These are phyloP conservation scores for Pituophis catenifer DNA, from an alignment of 2,113 vertebrate species.

Conservation along the genomic window DNA sequence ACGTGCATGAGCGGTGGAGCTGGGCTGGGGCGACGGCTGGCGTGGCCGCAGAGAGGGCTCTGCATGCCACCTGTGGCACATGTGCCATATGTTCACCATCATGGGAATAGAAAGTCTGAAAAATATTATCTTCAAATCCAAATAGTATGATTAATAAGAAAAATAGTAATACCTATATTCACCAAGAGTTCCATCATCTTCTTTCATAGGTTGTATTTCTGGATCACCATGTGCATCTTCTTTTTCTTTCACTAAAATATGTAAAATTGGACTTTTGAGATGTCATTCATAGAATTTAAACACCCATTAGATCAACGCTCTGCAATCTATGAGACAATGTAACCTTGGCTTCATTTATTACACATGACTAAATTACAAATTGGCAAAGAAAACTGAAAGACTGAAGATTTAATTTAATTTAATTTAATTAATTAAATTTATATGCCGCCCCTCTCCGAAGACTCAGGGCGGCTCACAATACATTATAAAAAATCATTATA, in stretches of 20 bases:
- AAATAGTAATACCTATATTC: constrained; percentile 88
- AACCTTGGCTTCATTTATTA: not conserved
- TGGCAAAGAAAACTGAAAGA: not conserved
- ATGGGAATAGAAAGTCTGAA: not conserved
- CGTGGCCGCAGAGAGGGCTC: too few relatives aligned
- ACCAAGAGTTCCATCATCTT: constrained; percentile 96
- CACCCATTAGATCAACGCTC: not conserved
- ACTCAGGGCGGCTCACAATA: too few relatives aligned
- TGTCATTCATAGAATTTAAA: not conserved
- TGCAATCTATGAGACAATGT: not conserved
- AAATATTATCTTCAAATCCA: not conserved
- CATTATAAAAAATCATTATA: too few relatives aligned
- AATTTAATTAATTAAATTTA: too few relatives aligned
- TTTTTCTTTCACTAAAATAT: constrained; percentile 91
- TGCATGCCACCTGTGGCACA: too few relatives aligned
- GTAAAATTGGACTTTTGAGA: constrained; percentile 9
- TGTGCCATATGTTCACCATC: too few relatives aligned
- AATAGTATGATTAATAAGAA: constrained; percentile 18
- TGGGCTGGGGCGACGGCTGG: too few relatives aligned
- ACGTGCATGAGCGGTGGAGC: too few relatives aligned
- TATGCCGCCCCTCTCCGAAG: too few relatives aligned
- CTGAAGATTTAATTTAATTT: not conserved
- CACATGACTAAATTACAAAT: not conserved
- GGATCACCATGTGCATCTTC: constrained; percentile 96
- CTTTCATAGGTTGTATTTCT: constrained; percentile 99